Conservation (phyloP, 2,888 invertebrate genomes). For the Zygaena filipendulae region DNA sequence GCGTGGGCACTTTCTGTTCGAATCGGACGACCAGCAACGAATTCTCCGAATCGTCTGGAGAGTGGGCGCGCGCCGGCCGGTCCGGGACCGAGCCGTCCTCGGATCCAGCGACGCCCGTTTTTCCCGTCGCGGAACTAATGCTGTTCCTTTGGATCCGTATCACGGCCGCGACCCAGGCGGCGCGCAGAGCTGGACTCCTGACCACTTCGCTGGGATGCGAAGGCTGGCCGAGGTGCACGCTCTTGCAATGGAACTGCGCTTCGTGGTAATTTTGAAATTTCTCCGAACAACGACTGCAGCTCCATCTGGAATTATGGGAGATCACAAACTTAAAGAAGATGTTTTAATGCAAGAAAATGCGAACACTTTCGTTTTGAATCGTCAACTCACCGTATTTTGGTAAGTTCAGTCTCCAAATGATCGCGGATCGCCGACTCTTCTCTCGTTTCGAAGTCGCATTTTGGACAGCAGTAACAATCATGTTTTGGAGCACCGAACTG, state of each 20-base stretch:
- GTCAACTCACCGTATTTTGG: slow-evolving; percentile 42
- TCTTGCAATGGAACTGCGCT: slow-evolving; percentile 48
- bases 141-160: slow-evolving; percentile 28
- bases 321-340: no score
- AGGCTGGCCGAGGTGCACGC: slow-evolving; percentile 22
- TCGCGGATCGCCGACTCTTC: slow-evolving; percentile 35
- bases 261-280: slow-evolving; percentile 47
- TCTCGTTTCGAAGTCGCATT: slow-evolving; percentile 27
- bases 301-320: slow-evolving; percentile 55
- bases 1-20: slow-evolving; percentile 33
- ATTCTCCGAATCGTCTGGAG: slow-evolving; percentile 24
- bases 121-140: slow-evolving; percentile 19
- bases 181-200: slow-evolving; percentile 28
- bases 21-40: slow-evolving; percentile 45
- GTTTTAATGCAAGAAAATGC: slow-evolving; percentile 1
- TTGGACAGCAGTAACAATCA: slow-evolving; percentile 37
- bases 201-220: slow-evolving; percentile 35
- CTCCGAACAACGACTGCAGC: slow-evolving; percentile 36
- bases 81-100: neutral
- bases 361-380: slow-evolving; percentile 1
- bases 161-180: slow-evolving; percentile 35
- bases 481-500: slow-evolving; percentile 29
- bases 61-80: neutral
- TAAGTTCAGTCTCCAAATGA: slow-evolving; percentile 47
- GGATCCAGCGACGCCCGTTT: neutral